These are phyloP conservation scores for Tolypeutes matacus DNA, from an alignment of 2,797 vertebrate genomes.

Conservation along the genomic window DNA sequence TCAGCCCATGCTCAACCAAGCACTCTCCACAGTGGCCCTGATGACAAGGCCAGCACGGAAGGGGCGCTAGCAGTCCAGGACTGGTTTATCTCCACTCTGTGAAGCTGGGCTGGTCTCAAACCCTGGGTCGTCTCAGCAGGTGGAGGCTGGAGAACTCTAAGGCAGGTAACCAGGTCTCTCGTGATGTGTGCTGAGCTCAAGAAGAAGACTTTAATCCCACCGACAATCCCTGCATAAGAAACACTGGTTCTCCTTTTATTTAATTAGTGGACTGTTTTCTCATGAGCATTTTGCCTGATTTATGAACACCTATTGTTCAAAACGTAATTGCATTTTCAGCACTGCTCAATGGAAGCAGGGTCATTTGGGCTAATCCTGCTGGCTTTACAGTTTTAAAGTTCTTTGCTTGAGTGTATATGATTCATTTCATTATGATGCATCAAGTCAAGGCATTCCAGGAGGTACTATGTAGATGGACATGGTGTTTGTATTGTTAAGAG, in stretches of 20 bases:
- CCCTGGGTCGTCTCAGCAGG: not conserved
- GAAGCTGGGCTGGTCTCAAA: not conserved
- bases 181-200: constrained; percentile 63
- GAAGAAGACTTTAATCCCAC: constrained; percentile 76
- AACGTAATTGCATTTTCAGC: constrained; percentile 84
- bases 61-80: not conserved
- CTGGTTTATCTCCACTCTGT: not conserved
- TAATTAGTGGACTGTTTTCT: constrained; percentile 86
- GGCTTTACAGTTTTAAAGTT: constrained; percentile 65
- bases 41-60: not conserved
- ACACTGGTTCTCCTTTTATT: constrained; percentile 83
- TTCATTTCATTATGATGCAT: constrained; percentile 31
- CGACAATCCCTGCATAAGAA: constrained; percentile 86
- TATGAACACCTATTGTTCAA: constrained; percentile 88
- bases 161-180: constrained; percentile 7
- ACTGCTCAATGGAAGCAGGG: constrained; percentile 82
- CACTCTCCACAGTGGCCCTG: too few species aligned
- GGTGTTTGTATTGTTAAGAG: not conserved
- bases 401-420: constrained; percentile 51
- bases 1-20: not conserved
- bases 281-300: constrained; percentile 81
- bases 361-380: constrained; percentile 64
- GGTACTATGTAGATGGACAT: not conserved
- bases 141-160: not conserved
- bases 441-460: constrained; percentile 49